Evolutionary conservation across 30 jellyfish, hydroid and myxozoan genomes (phyloP), one percentile per base, ranked within the genome.

Genomic region (Aurelia coerulea): DNA sequence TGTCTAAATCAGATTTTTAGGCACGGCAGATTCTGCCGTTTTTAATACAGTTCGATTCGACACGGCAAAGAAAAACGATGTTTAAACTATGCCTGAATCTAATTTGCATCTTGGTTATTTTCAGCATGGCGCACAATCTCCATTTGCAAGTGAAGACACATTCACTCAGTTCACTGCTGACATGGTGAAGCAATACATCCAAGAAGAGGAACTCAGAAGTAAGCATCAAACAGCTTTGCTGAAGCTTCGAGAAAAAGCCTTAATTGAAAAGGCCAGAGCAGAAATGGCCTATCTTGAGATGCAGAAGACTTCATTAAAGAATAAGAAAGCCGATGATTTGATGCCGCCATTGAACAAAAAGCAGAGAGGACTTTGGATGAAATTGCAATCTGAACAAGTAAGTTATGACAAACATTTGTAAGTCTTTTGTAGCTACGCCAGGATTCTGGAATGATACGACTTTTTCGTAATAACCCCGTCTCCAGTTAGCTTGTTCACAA

Each of bases 271-370:
- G 52, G 92, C 98, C 39, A 82, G 88, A 69, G 98, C 97, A 2
- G 98, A 93, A 73, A 93, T 93, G 97, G 97, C 98, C 9, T 93
- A 80, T 78, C 83, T 93, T 10, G 98, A 93, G 73, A 72, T 78
- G 85, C 96, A 93, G 72, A 93, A 93, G 76, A 81, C 94, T 31
- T 12, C 86, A 31, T 75, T 93, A 41, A 84, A 82, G 69, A 80
- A 81, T 72, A 93, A 93, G 53, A 94, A 94, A 7, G 89, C 91
- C 53, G 98, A 93, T 69, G 98, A 93, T 73, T 74, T 32, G 74
- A 93, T 93, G 98, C 98, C 98, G 16, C 98, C 98, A 5, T 65
- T 93, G 51, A 79, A 83, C 64, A 93, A 93, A 68, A 93, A 89
- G 77, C 98, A 93, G 65, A 72, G 98, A 18, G 98, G 97, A 4